These are phyloP conservation scores for Lepidocyrtinus sp. DNA, from an alignment of 2,888 invertebrate genomes.

Conservation along the genomic window DNA sequence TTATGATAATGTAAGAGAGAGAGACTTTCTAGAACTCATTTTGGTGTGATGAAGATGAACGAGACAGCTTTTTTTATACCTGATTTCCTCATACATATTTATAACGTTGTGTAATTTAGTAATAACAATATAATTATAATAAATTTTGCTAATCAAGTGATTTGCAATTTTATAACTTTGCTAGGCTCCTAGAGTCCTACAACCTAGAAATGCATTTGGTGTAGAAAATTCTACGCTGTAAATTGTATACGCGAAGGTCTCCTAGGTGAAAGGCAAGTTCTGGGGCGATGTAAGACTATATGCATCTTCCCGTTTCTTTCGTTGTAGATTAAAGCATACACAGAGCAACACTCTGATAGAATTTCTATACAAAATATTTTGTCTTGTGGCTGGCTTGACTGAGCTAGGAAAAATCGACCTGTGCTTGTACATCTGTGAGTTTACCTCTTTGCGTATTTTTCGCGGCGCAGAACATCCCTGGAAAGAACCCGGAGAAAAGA, in stretches of 20 bases:
- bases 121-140: conserved; percentile 42
- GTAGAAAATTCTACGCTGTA: too few species aligned
- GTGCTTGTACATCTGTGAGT: conserved; percentile 32
- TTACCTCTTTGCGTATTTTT: conserved; percentile 66
- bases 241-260: too few species aligned
- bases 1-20: not conserved
- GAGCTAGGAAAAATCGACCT: conserved; percentile 31
- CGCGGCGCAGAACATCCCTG: conserved; percentile 61
- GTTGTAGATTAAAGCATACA: too few species aligned
- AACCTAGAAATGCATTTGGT: too few species aligned
- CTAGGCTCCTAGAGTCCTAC: too few species aligned
- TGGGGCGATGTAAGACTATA: too few species aligned
- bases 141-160: conserved; percentile 26
- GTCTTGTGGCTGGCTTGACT: conserved; percentile 14
- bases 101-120: conserved; percentile 26
- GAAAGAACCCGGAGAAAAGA: conserved; percentile 62
- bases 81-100: conserved; percentile 38
- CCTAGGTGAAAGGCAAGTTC: too few species aligned
- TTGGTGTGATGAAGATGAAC: conserved; percentile 48
- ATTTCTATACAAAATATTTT: too few species aligned
- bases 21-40: not conserved
- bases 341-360: too few species aligned
- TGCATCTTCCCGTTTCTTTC: too few species aligned
- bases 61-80: conserved; percentile 32
- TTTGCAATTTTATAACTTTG: not conserved